Evolutionary conservation across 2,888 invertebrate genomes (phyloP).

Genomic region (Drymonia ruficornis): DNA sequence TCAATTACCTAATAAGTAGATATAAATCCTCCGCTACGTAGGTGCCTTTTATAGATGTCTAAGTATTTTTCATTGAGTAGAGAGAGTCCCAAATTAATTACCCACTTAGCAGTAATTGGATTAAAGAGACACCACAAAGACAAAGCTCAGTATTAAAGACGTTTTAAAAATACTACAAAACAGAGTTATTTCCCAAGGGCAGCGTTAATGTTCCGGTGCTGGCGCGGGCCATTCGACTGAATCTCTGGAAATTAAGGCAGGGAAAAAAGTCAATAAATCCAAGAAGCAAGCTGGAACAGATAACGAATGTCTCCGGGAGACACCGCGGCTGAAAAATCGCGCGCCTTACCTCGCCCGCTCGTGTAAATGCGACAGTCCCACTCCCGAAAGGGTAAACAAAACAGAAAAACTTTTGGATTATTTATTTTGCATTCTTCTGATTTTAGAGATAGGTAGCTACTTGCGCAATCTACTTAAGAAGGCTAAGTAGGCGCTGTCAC

Average conservation of each 20-base stretch:
- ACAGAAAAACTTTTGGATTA: constrained; percentile 35
- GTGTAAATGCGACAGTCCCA: constrained; percentile 63
- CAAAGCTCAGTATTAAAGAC: constrained; percentile 50
- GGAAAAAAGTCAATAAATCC: constrained; percentile 82
- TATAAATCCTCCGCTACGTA: too few relatives aligned
- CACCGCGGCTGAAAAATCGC: constrained; percentile 39
- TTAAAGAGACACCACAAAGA: constrained; percentile 32
- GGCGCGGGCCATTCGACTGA: constrained; percentile 79
- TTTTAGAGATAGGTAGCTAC: constrained; percentile 39
- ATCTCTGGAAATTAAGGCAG: constrained; percentile 81
- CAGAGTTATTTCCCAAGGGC: constrained; percentile 79
- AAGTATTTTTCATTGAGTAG: background rate
- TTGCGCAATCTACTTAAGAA: constrained; percentile 27
- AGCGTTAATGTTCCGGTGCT: constrained; percentile 79
- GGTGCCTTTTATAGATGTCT: too few relatives aligned
- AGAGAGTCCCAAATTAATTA: constrained; percentile 20
- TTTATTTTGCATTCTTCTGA: constrained; percentile 41
- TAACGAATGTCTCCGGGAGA: constrained; percentile 67
- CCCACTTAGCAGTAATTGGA: constrained; percentile 28
- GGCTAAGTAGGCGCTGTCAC: constrained; percentile 29
- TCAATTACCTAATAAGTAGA: too few relatives aligned
- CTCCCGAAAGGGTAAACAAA: constrained; percentile 51
- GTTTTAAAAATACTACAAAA: constrained; percentile 74
- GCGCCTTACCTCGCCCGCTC: constrained; percentile 30
- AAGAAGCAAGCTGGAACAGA: constrained; percentile 70